Evolutionary conservation across 2,888 invertebrate genomes (phyloP), one percentile per base, ranked within the genome.

Genomic region (Epinotia bilunana): DNA sequence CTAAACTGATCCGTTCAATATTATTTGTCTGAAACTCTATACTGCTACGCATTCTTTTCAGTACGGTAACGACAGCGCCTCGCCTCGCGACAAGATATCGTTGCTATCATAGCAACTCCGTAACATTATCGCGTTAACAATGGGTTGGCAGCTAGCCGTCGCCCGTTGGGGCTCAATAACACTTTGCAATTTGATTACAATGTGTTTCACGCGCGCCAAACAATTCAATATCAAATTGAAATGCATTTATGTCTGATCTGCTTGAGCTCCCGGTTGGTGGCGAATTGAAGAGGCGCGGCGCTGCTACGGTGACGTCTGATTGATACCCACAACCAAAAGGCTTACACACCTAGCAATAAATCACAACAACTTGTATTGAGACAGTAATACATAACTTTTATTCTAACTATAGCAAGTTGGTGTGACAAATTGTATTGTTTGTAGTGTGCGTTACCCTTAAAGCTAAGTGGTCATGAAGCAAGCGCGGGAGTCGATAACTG

Each of bases 391-490:
- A 39, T 39, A 39, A 1, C 7, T 39, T 9, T 39, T 9, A 39
- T 39, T 39, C 39, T 39, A 39, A 9, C 39, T 39, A 39, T 39
- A 9, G 39, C 9, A 39, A 9, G 39, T 39, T 9, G 9, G 39
- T 39, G 39, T 39, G 39, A 39, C 39, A 39, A 39, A 39, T 39
- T 39, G 39, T 9, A 9, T 39, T 9, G 9, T 39, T 39, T 39
- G 2, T 39, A 39, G 39, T 39, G 53, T 53, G 79, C 82, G 18
- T 57, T 87, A 90, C 90, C 86, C 86, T 90, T 79, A 77, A 84
- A 84, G 79, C 83, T 88, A 90, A 90, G 87, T 86, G 91, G 83
- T 83, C 84, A 84, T 91, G 91, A 91, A 90, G 79, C 83, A 87
- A 81, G 82, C 82, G 82, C 87, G 80, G 86, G 84, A 86, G 87